Base-by-base conservation (phyloP, 1,140 invertebrate species). In the Eufriesea mexicana region DNA sequence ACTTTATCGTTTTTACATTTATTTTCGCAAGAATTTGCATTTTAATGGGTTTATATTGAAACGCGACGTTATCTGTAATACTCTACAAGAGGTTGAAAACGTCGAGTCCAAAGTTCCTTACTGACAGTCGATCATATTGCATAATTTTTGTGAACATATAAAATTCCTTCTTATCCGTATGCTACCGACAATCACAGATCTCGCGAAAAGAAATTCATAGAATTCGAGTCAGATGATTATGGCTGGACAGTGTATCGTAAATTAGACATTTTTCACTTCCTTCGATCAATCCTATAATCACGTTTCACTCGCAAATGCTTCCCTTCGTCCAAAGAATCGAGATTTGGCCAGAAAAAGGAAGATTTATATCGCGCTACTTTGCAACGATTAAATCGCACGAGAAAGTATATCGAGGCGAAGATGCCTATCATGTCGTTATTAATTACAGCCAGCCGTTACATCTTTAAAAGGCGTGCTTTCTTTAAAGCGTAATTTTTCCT, bases 401-500 rank as follows among this genome's bases (percentile, higher is more conserved):
- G 20, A 74, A 45, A 35, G 68, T 25, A n/a, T 18, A 25, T 68
- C 67, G 42, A 16, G 23, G 23, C 9, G 20, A 70, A 49, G 25
- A 20, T 28, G 45, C 2, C 9, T 42, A 42, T 64, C 20, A 64
- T 64, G 14, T 42, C 20, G 18, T 64, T 42, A 64, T 66, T 45
- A 45, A 45, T 66, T 45, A 23, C 18, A 42, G 4, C 18, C 8
- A 62, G 16, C 4, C 20, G 5, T n/a, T 45, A 5, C 14, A 8
- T n/a, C 42, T 67, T 67, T n/a, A 14, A 20, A 45, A 28, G 25
- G 12, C 12, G 1, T 16, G 2, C 6, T 67, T 23, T n/a, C 42
- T 45, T 67, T 16, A 57, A 78, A 68, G 64, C 49, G 16, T 16
- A 28, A 68, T 54, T 78, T 79, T 67, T 55, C 16, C 23, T 47